Evolutionary conservation across 2,888 invertebrate genomes (phyloP), one percentile per base, ranked within the genome.

Genomic region (Lycophotia porphyrea): DNA sequence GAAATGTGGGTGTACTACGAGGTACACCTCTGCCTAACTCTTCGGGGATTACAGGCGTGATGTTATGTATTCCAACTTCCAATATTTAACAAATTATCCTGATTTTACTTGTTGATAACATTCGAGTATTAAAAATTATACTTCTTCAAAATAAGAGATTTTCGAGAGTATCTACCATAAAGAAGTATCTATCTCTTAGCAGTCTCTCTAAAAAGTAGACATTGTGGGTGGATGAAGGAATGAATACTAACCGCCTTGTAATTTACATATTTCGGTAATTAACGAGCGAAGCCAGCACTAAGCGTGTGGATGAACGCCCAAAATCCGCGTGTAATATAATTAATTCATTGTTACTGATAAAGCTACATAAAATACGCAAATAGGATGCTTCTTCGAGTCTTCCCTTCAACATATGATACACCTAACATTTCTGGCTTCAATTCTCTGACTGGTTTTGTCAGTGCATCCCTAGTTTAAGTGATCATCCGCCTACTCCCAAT

Each of bases 401-500:
- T 64, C 11, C 24, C 47, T 21, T 49, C 1, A 18, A 13, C 18
- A 11, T 18, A 39, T 42, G 13, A 66, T 15, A 15, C 8, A 21
- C n/a, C 13, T 15, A 2, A 42, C 7, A 36, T 1, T 55, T 44
- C 18, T 31, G 42, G n/a, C 36, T n/a, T 21, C 52, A 44, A 31
- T 60, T 21, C 21, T 15, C 31, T 27, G 15, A 1, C n/a, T 8
- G 1, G 42, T 27, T 49, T 44, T 13, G 13, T 63, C 2, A 64
- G 5, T 34, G 7, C 71, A 64, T 66, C 15, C 21, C 21, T 78
- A 78, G 72, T 42, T 71, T 80, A 77, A 74, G 71, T 72, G 34
- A 74, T 66, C 31, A 65, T 60, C 61, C 66, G 66, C 83, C 75
- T 81, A 76, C 85, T 81, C 72, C 76, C 87, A 91, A 91, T 90